A percentile compares a stretch with the other conserved stretches of the same genome.
phyloP scores from a whole-genome alignment of 2,888 invertebrate species.

The Synergus laeviventris region DNA sequence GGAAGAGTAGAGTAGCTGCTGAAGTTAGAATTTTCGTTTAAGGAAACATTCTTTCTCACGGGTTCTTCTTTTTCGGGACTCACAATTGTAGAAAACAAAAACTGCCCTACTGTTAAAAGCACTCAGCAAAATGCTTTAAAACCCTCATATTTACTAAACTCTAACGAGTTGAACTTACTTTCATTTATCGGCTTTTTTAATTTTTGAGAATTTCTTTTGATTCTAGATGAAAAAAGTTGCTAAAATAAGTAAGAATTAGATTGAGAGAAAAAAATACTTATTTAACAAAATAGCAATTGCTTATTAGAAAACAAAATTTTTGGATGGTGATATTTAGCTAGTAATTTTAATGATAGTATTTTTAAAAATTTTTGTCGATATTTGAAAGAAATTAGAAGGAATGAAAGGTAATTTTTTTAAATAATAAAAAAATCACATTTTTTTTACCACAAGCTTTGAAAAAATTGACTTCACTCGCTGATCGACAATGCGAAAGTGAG shows the following conservation, averaged over 20 bases:
- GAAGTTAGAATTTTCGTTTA: background rate
- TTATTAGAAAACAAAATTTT: too few relatives aligned
- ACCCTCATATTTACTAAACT: background rate
- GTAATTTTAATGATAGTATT: background rate
- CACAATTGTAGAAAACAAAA: slow-evolving; percentile 8
- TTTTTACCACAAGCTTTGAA: too few relatives aligned
- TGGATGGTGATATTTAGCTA: too few relatives aligned
- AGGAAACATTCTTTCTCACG: slow-evolving; percentile 1
- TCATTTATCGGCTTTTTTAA: background rate
- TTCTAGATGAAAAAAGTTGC: background rate
- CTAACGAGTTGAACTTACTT: background rate
- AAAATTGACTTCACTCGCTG: too few relatives aligned
- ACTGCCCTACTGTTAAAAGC: slow-evolving; percentile 17
- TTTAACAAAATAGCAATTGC: too few relatives aligned
- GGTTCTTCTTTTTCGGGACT: slow-evolving; percentile 46
- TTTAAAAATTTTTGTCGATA: background rate
- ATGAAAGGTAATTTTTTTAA: background rate
- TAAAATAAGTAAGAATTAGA: background rate
- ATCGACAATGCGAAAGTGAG: too few relatives aligned
- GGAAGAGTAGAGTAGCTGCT: background rate
- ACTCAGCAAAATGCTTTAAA: background rate
- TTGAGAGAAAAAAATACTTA: background rate
- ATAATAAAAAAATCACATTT: too few relatives aligned
- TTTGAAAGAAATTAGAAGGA: background rate
- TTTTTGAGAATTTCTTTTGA: background rate